Percentiles rank a stretch among this genome's conserved stretches.
Conservation (phyloP, 64 coral and sea anemone genomes). For the Pachyseris speciosa region DNA sequence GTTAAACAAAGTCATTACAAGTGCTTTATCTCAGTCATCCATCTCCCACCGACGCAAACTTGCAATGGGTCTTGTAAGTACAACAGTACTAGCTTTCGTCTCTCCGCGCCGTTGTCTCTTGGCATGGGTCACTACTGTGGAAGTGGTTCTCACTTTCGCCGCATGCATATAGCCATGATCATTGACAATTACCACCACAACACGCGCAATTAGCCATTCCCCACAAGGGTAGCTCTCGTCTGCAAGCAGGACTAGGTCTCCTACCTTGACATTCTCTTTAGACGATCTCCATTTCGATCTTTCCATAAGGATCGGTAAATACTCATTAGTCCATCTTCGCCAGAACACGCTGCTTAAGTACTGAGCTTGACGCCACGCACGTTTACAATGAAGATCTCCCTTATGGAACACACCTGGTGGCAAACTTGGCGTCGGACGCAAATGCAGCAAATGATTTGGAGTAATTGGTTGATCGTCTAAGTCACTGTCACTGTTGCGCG, state of each 20-base stretch:
- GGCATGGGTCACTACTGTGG: too few relatives aligned
- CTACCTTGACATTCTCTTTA: too few relatives aligned
- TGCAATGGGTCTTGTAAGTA: too few relatives aligned
- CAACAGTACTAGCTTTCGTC: too few relatives aligned
- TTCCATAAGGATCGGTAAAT: constrained; percentile 20
- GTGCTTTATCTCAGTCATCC: neutral
- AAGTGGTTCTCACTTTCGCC: too few relatives aligned
- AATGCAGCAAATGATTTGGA: constrained; percentile 50
- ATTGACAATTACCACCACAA: too few relatives aligned
- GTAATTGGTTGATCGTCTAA: constrained; percentile 38
- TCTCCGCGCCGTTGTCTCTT: neutral
- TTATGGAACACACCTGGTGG: neutral
- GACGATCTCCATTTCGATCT: constrained; percentile 31
- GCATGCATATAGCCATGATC: too few relatives aligned
- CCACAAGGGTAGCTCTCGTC: too few relatives aligned
- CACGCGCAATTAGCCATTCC: too few relatives aligned
- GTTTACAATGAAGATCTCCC: neutral
- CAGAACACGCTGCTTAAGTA: constrained; percentile 42
- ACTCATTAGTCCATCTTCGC: constrained; percentile 28
- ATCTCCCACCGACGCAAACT: too few relatives aligned
- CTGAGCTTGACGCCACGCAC: constrained; percentile 36
- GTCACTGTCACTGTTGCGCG: constrained; percentile 1
- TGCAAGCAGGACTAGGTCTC: too few relatives aligned
- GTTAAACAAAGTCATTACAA: too few relatives aligned
- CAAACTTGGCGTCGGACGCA: constrained; percentile 14